Evolutionary conservation across 2,888 invertebrate species (phyloP).

Genomic region (Apotomis capreana): DNA sequence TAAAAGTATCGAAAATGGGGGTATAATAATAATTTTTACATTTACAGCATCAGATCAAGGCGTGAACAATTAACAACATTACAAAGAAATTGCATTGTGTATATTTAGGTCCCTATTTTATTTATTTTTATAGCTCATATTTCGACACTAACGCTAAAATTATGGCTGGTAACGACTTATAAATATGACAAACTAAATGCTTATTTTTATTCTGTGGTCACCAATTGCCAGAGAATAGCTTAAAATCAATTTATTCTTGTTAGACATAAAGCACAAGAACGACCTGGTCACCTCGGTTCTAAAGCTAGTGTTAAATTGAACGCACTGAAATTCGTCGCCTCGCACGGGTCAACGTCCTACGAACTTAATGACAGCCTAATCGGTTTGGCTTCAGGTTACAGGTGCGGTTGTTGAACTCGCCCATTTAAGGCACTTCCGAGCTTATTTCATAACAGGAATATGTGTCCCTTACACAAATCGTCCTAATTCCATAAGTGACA

Average conservation of each 20-base stretch:
- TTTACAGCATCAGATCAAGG: no score
- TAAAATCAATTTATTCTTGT: neutral
- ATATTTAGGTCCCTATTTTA: no score
- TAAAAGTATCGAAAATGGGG: no score
- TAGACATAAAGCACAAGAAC: neutral
- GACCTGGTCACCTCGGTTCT: slow-evolving; percentile 6
- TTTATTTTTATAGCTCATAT: no score
- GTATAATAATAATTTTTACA: no score
- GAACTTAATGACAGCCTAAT: slow-evolving; percentile 26
- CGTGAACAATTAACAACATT: no score
- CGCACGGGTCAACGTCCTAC: slow-evolving; percentile 18
- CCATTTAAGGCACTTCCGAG: neutral
- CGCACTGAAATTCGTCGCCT: neutral
- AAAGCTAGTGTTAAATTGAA: slow-evolving; percentile 2
- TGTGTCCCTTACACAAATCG: no score
- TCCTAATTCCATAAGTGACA: no score
- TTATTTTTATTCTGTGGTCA: neutral
- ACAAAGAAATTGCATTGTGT: no score
- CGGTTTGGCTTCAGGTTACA: slow-evolving; percentile 26
- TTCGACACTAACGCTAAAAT: no score
- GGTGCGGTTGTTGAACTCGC: slow-evolving; percentile 13
- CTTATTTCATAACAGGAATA: no score
- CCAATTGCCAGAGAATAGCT: neutral
- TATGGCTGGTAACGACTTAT: no score
- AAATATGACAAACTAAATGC: neutral